Conservation (phyloP, 2,797 vertebrate species). For the Vipera latastei region DNA sequence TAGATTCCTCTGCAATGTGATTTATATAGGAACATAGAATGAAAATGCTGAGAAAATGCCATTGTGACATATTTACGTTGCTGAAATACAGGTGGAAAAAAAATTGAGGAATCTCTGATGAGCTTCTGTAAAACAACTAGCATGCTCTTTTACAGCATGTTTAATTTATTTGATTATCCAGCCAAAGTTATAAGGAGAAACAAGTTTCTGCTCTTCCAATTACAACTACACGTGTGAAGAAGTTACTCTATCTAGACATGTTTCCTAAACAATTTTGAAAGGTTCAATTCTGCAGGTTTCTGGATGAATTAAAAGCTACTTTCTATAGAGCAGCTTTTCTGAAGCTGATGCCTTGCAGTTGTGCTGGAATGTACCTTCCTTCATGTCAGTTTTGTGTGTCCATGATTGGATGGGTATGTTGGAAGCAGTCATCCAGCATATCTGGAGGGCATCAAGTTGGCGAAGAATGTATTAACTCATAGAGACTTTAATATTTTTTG, state of each 20-base stretch:
- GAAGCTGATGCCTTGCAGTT: not conserved
- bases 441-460: not conserved
- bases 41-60: not conserved
- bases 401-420: not conserved
- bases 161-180: not conserved
- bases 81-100: not conserved
- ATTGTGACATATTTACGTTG: not conserved
- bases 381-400: not conserved
- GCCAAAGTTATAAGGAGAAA: not conserved
- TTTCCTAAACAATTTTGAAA: not conserved
- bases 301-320: not conserved
- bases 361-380: not conserved
- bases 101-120: not conserved
- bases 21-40: not conserved
- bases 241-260: not conserved
- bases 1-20: not conserved
- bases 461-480: not conserved
- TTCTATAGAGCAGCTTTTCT: not conserved
- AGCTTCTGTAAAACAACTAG: not conserved
- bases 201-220: not conserved
- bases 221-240: not conserved
- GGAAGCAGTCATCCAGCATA: not conserved
- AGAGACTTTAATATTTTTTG: not conserved
- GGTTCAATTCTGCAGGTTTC: not conserved
- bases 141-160: not conserved